phyloP scores from a whole-genome alignment of 1,140 invertebrate genomes.

The Dysdera silvatica region DNA sequence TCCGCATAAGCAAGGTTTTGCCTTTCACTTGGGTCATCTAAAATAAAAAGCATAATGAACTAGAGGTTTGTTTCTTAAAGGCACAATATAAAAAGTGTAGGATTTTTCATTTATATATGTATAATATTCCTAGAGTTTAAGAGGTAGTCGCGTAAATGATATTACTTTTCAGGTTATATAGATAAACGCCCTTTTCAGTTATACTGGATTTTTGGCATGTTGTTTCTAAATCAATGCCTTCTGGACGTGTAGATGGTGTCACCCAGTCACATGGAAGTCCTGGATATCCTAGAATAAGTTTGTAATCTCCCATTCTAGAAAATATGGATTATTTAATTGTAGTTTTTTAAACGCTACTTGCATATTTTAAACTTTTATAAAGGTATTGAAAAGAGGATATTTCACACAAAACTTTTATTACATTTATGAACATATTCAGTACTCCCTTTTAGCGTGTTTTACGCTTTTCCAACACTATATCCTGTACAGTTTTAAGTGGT shows the following conservation, averaged over 20 bases:
- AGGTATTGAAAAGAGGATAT: too few species aligned
- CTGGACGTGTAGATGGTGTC: constrained; percentile 1
- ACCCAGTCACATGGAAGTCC: constrained; percentile 23
- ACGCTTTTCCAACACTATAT: too few species aligned
- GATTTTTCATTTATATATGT: too few species aligned
- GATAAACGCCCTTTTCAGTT: constrained; percentile 13
- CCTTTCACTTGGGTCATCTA: constrained; percentile 17
- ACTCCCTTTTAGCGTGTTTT: too few species aligned
- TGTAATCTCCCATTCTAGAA: constrained; percentile 21
- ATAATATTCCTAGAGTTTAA: background rate
- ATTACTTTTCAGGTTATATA: constrained; percentile 13
- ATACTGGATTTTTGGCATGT: constrained; percentile 17
- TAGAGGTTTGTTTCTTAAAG: too few species aligned
- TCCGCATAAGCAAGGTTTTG: constrained; percentile 15
- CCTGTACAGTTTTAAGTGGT: too few species aligned
- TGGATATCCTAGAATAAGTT: constrained; percentile 23
- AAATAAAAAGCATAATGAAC: constrained; percentile 5
- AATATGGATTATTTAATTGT: too few species aligned
- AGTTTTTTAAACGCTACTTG: too few species aligned
- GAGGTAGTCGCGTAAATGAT: background rate
- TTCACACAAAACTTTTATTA: too few species aligned
- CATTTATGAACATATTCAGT: too few species aligned
- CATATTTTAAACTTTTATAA: too few species aligned
- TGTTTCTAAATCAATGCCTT: constrained; percentile 19
- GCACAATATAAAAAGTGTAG: too few species aligned